Conservation (phyloP, 1,140 invertebrate species). For the Brachionus rotundiformis region DNA sequence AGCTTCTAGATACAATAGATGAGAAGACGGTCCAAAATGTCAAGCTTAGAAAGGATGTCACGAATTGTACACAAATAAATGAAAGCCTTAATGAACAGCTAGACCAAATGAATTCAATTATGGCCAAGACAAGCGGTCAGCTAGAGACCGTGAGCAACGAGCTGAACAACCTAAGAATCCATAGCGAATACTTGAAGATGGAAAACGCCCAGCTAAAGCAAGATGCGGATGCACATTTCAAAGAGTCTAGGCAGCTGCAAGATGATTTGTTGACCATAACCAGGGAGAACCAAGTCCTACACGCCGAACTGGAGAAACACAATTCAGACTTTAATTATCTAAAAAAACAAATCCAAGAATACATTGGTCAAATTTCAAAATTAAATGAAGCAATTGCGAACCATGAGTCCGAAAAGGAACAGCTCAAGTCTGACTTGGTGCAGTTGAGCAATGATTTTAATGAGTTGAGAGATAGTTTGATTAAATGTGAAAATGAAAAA, state of each 20-base stretch:
- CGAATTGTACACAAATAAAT: slow-evolving; percentile 55
- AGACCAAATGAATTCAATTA: slow-evolving; percentile 58
- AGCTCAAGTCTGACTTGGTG: slow-evolving; percentile 62
- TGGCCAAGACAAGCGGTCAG: slow-evolving; percentile 54
- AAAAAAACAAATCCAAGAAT: slow-evolving; percentile 62
- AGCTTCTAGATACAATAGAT: slow-evolving; percentile 3
- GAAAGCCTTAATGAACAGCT: slow-evolving; percentile 59
- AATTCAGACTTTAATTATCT: slow-evolving; percentile 59
- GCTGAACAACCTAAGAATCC: slow-evolving; percentile 59
- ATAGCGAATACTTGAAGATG: slow-evolving; percentile 52
- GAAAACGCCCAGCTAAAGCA: slow-evolving; percentile 44
- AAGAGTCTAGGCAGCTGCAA: slow-evolving; percentile 61
- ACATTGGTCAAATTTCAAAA: slow-evolving; percentile 61
- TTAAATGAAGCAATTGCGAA: slow-evolving; percentile 59
- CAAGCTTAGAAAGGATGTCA: slow-evolving; percentile 11
- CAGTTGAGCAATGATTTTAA: slow-evolving; percentile 60
- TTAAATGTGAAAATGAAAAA: slow-evolving; percentile 62
- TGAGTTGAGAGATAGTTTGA: slow-evolving; percentile 58
- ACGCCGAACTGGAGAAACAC: slow-evolving; percentile 60
- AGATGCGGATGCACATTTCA: slow-evolving; percentile 56
- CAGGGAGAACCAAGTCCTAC: slow-evolving; percentile 63
- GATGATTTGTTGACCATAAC: slow-evolving; percentile 64
- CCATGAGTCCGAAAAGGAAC: slow-evolving; percentile 61
- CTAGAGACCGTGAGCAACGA: slow-evolving; percentile 57
- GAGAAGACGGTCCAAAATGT: slow-evolving; percentile 39